Evolutionary conservation across 2,888 invertebrate genomes (phyloP).

Genomic region (Acleris emargana): DNA sequence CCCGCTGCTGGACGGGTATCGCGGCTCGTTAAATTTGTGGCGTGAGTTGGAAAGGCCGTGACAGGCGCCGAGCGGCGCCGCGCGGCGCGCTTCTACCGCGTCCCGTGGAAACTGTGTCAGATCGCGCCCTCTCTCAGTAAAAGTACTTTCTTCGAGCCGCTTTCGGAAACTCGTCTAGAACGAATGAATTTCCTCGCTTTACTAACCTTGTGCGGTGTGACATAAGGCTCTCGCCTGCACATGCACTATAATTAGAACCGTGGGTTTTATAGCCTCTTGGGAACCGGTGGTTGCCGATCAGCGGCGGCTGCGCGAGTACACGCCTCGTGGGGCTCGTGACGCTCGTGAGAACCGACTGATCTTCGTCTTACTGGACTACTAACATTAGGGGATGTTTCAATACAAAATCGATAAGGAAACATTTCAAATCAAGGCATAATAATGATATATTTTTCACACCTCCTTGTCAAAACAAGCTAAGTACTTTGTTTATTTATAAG

Average conservation of each 20-base stretch:
- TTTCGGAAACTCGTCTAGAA: conserved; percentile 79
- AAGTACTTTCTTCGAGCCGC: conserved; percentile 82
- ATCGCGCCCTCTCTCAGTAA: conserved; percentile 75
- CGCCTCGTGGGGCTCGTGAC: not conserved
- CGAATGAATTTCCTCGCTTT: conserved; percentile 67
- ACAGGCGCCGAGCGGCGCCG: conserved; percentile 46
- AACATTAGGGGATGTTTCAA: too few relatives aligned
- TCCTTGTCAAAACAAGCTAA: too few relatives aligned
- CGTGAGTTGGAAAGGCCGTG: conserved; percentile 65
- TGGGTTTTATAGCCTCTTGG: conserved; percentile 24
- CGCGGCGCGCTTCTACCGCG: conserved; percentile 43
- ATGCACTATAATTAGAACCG: conserved; percentile 67
- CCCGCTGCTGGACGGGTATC: conserved; percentile 46
- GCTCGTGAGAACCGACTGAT: too few relatives aligned
- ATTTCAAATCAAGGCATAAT: too few relatives aligned
- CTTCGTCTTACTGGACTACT: too few relatives aligned
- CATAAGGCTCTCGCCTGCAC: conserved; percentile 67
- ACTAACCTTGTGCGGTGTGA: conserved; percentile 76
- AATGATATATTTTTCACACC: too few relatives aligned
- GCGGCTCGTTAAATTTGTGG: conserved; percentile 58
- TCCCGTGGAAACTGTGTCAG: conserved; percentile 80
- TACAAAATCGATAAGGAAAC: too few relatives aligned
- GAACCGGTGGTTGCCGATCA: conserved; percentile 19
- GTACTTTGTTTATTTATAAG: too few relatives aligned
- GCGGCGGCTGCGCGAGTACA: not conserved